Evolutionary conservation across 2,113 vertebrate genomes (phyloP), one percentile per base, ranked within the genome.

Genomic region (human (Homo sapiens)): DNA sequence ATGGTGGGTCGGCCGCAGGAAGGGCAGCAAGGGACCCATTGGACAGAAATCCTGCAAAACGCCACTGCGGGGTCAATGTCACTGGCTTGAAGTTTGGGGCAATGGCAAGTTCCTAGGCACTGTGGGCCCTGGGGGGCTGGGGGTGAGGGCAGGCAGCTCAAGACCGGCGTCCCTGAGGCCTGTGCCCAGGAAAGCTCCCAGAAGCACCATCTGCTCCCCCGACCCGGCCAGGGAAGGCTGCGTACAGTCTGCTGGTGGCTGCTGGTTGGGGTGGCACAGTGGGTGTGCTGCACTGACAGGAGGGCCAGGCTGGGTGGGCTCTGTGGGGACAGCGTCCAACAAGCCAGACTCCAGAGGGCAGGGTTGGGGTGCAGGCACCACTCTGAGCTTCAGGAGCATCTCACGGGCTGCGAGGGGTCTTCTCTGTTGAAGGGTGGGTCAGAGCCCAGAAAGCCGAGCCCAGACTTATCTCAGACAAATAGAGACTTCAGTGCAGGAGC

Each of bases 161-260:
- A 40, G 35, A 43, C 52, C 14, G 32, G 82, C 9, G 20, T 32
- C 76, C 75, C 48, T 1, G 12, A 70, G 22, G 72, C 22, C 40
- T 25, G 14, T 17, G 23, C 61, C 45, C 57, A 86, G 89, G 35
- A 38, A 27, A 78, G 79, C 32, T 72, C 57, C 35, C 20, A 20
- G 91, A 43, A 0, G 22, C 45, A 59, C 12, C 32, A 11, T 9
- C 17, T 48, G 66, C 45, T 61, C 75, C 64, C 14, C 9, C 9
- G 45, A 45, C 76, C 30, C 35, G 17, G 35, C 64, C 55, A 27
- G 75, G 48, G 64, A 30, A 27, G 55, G 88, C 45, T 80, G 25
- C 6, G 0, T 8, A 64, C 0, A 0, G 6, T 64, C 57, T 40
- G 64, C 40, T 10, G 25, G 43, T 16, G 38, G 48, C 45, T 35